Conservation (phyloP, 2,113 vertebrate genomes). For the Leucopternis melanops region DNA sequence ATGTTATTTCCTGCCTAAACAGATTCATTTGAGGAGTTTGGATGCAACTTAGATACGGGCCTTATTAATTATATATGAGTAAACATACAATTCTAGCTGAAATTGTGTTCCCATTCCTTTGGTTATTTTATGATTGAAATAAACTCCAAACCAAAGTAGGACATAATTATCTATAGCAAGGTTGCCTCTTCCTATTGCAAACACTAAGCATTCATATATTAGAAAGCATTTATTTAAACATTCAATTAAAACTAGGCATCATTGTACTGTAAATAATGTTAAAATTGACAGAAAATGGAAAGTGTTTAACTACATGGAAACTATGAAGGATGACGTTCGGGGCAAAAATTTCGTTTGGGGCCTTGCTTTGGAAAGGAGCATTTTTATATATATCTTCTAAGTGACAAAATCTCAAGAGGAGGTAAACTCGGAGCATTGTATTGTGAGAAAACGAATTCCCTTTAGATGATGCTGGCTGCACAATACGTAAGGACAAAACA, state of each 20-base stretch:
- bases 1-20: not conserved
- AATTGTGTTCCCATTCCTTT: not conserved
- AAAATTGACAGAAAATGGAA: conserved; percentile 2
- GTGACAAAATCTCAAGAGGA: not conserved
- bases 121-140: not conserved
- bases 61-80: not conserved
- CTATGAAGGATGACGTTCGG: not conserved
- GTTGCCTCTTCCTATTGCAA: not conserved
- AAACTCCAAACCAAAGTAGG: not conserved
- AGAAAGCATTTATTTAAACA: not conserved
- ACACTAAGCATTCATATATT: not conserved
- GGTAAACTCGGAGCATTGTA: not conserved
- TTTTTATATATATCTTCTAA: not conserved
- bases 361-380: not conserved
- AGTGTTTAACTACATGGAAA: conserved; percentile 12
- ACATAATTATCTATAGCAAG: not conserved
- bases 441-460: not conserved
- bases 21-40: not conserved
- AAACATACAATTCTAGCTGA: not conserved
- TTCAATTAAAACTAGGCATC: not conserved
- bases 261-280: conserved; percentile 1
- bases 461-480: not conserved
- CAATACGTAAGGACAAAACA: not conserved
- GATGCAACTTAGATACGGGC: not conserved
- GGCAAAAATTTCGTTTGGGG: conserved; percentile 1